phyloP scores from a whole-genome alignment of 2,888 invertebrate species.

The Cecidostiba fungosa region DNA sequence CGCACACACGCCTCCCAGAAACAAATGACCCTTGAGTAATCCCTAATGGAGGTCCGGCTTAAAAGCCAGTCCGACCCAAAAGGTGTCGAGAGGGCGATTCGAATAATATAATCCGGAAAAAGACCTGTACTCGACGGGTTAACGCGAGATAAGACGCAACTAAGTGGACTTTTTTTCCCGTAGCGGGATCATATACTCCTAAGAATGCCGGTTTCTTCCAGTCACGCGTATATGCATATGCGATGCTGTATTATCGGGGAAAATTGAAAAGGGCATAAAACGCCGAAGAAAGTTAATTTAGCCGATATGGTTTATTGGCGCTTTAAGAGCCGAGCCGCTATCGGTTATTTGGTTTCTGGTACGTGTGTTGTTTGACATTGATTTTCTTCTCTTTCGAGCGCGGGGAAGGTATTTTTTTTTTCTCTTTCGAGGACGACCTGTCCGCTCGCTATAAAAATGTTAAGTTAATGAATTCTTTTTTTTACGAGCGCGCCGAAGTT shows the following conservation, averaged over 20 bases:
- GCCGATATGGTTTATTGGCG: conserved; percentile 55
- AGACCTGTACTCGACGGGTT: not conserved
- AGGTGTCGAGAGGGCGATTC: conserved; percentile 50
- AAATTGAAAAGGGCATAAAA: conserved; percentile 49
- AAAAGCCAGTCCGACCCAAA: conserved; percentile 35
- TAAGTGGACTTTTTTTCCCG: conserved; percentile 29
- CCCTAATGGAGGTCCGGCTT: conserved; percentile 41
- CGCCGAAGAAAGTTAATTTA: conserved; percentile 47
- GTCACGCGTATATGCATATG: conserved; percentile 30
- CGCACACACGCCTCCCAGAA: not conserved
- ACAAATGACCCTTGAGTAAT: conserved; percentile 28
- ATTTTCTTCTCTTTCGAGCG: not conserved
- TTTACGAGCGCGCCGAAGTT: not conserved
- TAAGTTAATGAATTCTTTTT: conserved; percentile 52
- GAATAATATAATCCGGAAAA: conserved; percentile 21
- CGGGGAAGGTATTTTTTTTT: not conserved
- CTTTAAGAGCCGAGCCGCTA: conserved; percentile 44
- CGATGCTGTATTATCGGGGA: conserved; percentile 20
- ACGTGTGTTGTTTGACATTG: conserved; percentile 21
- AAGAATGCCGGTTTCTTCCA: conserved; percentile 57
- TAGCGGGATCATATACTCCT: conserved; percentile 38
- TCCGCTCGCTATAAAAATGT: conserved; percentile 50
- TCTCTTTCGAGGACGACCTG: not conserved
- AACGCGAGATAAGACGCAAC: conserved; percentile 41
- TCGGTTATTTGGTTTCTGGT: not conserved